phyloP scores from a whole-genome alignment of 2,113 vertebrate species.

The Brienomyrus brachyistius region DNA sequence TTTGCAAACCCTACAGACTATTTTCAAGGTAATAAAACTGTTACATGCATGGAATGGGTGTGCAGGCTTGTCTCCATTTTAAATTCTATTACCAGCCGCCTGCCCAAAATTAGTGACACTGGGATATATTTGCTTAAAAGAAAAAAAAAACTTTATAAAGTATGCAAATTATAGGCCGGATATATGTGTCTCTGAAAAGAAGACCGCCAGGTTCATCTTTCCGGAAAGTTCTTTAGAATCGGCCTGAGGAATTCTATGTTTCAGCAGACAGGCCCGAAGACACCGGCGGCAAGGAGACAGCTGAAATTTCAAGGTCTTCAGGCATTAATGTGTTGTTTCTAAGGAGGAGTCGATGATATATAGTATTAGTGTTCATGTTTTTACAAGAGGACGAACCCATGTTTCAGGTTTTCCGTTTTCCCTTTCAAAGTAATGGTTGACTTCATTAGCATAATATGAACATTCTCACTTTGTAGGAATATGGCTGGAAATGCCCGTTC shows the following conservation, averaged over 20 bases:
- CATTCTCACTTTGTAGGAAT: neutral
- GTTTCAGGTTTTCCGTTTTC: neutral
- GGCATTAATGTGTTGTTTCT: neutral
- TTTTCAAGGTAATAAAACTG: neutral
- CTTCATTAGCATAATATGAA: neutral
- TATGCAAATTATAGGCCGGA: neutral
- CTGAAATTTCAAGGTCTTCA: slow-evolving; percentile 6
- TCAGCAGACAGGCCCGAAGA: slow-evolving; percentile 15
- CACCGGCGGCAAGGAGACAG: neutral
- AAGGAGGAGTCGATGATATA: neutral
- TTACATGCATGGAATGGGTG: neutral
- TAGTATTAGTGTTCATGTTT: neutral
- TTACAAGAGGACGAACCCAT: neutral
- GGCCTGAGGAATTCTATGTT: slow-evolving; percentile 10
- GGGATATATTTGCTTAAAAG: neutral
- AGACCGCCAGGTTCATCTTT: slow-evolving; percentile 17
- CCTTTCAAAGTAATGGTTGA: neutral
- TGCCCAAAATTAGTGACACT: neutral
- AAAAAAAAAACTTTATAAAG: neutral
- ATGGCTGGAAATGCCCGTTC: neutral
- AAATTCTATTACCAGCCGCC: neutral
- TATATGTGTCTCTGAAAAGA: neutral
- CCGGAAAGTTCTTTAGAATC: neutral
- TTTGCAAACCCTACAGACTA: neutral
- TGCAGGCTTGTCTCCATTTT: neutral